phyloP scores from a whole-genome alignment of 2,888 invertebrate species.

The Ptilodon capucinus region DNA sequence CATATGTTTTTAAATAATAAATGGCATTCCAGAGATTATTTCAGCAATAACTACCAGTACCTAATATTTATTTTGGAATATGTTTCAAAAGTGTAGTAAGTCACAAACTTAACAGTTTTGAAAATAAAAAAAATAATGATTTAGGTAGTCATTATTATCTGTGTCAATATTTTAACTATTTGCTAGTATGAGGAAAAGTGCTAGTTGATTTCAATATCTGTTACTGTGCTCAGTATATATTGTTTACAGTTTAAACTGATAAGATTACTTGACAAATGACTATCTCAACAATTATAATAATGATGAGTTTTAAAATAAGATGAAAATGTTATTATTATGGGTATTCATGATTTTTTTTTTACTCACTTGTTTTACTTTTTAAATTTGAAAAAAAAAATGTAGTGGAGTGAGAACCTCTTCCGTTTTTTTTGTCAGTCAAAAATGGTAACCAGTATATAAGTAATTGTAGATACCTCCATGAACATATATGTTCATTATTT shows the following conservation, averaged over 20 bases:
- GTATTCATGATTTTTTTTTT: not conserved
- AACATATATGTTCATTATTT: no score
- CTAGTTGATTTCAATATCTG: slow-evolving; percentile 8
- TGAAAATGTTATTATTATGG: not conserved
- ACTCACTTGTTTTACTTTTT: not conserved
- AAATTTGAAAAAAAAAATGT: no score
- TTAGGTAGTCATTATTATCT: no score
- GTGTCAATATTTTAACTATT: no score
- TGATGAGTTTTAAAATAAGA: not conserved
- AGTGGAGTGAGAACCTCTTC: no score
- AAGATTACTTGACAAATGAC: slow-evolving; percentile 7
- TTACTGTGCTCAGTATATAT: not conserved
- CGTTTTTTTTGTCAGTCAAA: no score
- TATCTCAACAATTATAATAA: not conserved
- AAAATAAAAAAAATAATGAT: no score
- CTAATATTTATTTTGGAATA: not conserved
- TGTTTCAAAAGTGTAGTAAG: not conserved
- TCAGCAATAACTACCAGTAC: not conserved
- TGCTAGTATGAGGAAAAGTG: not conserved
- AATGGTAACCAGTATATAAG: no score
- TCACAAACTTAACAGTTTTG: not conserved
- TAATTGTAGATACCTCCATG: no score
- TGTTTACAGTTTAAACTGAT: slow-evolving; percentile 17
- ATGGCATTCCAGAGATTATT: not conserved
- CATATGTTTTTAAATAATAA: slow-evolving; percentile 9